Evolutionary conservation across 2,888 invertebrate species (phyloP), one percentile per base, ranked within the genome.

Genomic region (Epirrhoe tristata): DNA sequence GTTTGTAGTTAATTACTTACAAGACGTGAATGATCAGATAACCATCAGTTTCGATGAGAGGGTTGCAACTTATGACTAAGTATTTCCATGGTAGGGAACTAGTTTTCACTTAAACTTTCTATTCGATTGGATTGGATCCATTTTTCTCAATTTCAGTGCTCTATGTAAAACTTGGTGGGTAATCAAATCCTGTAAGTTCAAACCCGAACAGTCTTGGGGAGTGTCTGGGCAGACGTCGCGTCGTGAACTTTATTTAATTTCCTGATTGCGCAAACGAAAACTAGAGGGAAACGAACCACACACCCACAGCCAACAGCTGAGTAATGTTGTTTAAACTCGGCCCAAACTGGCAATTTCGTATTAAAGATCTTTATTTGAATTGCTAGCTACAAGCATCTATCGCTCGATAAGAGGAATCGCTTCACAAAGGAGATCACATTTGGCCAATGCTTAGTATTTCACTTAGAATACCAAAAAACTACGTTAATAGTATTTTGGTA

Each of bases 221-320:
- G 66, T 63, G 63, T 70, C 72, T 62, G 71, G 71, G 66, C 61
- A 79, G 78, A 78, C 77, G 72, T 74, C 75, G 77, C 65, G 57
- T 76, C 74, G 73, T 72, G 77, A 84, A 86, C 80, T 86, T 87
- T 84, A 86, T 86, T 85, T 86, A 84, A 88, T 88, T 87, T 86
- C 82, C 84, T 84, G 87, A 85, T 86, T 85, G 84, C 79, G 81
- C 80, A 80, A 81, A 84, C 83, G 81, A 83, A 84, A 84, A 84
- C 84, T 83, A 79, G 74, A 68, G 67, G 66, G 71, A 77, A 81
- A 77, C 77, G 77, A 77, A 82, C 78, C 77, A 70, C 77, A 68
- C 74, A 71, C 77, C 75, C 73, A 74, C 77, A 70, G 73, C 75
- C 43, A 66, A 64, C 66, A 66, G 63, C 70, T 71, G 73, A 67